A percentile compares a stretch with the other conserved stretches of the same genome.
Conservation (phyloP, 2,113 vertebrate species). For the Pygoscelis adeliae region DNA sequence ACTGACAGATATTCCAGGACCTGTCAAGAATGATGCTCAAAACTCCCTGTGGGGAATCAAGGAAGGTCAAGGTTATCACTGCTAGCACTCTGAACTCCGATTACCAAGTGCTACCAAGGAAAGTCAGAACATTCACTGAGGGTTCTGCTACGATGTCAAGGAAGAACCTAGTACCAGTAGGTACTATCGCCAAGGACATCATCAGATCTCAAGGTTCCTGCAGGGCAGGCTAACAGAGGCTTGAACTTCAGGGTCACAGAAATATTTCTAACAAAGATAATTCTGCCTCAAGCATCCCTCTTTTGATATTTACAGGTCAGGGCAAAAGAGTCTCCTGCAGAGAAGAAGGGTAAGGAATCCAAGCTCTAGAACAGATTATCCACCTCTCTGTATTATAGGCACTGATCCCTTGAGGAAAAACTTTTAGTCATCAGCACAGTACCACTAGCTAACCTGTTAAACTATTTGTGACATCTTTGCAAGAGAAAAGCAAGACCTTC, state of each 20-base stretch:
- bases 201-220: neutral
- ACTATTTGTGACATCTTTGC: neutral
- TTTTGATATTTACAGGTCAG: neutral
- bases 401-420: neutral
- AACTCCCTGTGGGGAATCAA: neutral
- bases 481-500: neutral
- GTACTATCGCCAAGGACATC: neutral
- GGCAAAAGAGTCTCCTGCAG: neutral
- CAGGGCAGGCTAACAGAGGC: neutral
- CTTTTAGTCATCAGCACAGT: neutral
- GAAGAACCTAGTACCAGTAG: neutral
- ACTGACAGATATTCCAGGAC: neutral
- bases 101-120: neutral
- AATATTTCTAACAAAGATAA: neutral
- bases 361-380: neutral
- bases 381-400: neutral
- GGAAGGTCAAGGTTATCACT: neutral
- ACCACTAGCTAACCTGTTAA: neutral
- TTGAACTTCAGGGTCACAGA: neutral
- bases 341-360: neutral
- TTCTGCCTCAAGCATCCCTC: neutral
- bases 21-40: neutral
- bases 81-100: neutral
- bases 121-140: neutral
- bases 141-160: neutral